Evolutionary conservation across 2,888 invertebrate genomes (phyloP).

Genomic region (Acleris laterana): DNA sequence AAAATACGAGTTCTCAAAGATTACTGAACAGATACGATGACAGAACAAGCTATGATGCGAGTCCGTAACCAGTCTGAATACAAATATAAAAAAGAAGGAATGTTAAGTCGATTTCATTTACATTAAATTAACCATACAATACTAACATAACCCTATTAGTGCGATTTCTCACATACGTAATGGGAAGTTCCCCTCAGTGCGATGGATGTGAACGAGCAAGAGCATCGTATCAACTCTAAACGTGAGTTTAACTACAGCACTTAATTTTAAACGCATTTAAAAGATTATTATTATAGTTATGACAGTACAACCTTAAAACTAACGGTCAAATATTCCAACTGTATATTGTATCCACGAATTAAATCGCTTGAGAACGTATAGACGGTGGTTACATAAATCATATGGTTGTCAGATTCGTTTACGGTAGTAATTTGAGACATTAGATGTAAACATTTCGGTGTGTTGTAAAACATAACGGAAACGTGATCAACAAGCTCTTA

Average conservation of each 20-base stretch:
- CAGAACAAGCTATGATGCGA: constrained; percentile 22
- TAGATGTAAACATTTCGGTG: constrained; percentile 17
- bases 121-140: constrained; percentile 57
- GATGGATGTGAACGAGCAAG: constrained; percentile 40
- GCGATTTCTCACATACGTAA: constrained; percentile 60
- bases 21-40: constrained; percentile 12
- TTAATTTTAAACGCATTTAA: neutral
- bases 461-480: constrained; percentile 38
- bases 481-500: constrained; percentile 41
- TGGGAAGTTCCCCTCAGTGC: constrained; percentile 45
- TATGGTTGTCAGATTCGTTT: constrained; percentile 13
- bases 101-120: constrained; percentile 52
- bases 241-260: constrained; percentile 9
- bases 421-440: constrained; percentile 31
- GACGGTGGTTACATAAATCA: constrained; percentile 19
- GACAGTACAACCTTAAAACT: constrained; percentile 9
- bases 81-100: constrained; percentile 37
- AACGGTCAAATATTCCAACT: constrained; percentile 17
- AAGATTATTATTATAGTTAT: constrained; percentile 4
- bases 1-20: constrained; percentile 5
- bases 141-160: constrained; percentile 49
- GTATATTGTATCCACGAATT: constrained; percentile 12
- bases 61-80: constrained; percentile 16
- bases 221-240: constrained; percentile 8
- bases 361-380: constrained; percentile 11